These are phyloP conservation scores for Phalera bucephala DNA, from an alignment of 2,888 invertebrate species.

Conservation along the genomic window DNA sequence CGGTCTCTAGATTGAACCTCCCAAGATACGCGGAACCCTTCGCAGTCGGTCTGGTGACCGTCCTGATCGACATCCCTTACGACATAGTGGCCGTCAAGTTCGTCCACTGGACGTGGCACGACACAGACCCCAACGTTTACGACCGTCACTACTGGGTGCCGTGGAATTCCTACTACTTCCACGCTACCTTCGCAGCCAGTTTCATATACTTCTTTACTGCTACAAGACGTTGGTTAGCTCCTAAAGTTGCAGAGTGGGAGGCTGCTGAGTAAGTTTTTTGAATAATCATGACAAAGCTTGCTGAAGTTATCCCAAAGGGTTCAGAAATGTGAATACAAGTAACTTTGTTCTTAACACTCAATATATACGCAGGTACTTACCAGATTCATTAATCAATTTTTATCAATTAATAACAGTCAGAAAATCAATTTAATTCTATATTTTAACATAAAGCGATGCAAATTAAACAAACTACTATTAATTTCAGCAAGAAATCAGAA, in stretches of 20 bases:
- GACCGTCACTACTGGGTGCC: conserved; percentile 93
- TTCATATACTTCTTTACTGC: conserved; percentile 87
- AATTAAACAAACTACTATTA: too few species aligned
- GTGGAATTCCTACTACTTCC: conserved; percentile 93
- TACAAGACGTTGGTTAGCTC: conserved; percentile 78
- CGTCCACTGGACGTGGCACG: conserved; percentile 94
- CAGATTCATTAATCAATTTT: too few species aligned
- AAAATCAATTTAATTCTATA: too few species aligned
- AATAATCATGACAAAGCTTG: too few species aligned
- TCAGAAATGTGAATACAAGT: too few species aligned
- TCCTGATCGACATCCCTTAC: conserved; percentile 90
- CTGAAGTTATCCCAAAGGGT: too few species aligned
- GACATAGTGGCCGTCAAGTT: conserved; percentile 91
- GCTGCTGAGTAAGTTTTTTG: conserved; percentile 71
- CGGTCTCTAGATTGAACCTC: conserved; percentile 79
- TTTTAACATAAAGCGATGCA: too few species aligned
- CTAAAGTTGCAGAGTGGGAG: conserved; percentile 81
- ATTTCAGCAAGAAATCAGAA: conserved; percentile 48
- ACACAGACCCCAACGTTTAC: conserved; percentile 86
- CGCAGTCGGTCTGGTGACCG: conserved; percentile 87
- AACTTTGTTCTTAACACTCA: too few species aligned
- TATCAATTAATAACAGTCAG: too few species aligned
- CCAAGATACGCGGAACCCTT: conserved; percentile 84
- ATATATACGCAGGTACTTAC: too few species aligned
- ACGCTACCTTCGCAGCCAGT: conserved; percentile 88